Base-by-base conservation (phyloP, 2,888 invertebrate species). In the Phytoseiulus persimilis region DNA sequence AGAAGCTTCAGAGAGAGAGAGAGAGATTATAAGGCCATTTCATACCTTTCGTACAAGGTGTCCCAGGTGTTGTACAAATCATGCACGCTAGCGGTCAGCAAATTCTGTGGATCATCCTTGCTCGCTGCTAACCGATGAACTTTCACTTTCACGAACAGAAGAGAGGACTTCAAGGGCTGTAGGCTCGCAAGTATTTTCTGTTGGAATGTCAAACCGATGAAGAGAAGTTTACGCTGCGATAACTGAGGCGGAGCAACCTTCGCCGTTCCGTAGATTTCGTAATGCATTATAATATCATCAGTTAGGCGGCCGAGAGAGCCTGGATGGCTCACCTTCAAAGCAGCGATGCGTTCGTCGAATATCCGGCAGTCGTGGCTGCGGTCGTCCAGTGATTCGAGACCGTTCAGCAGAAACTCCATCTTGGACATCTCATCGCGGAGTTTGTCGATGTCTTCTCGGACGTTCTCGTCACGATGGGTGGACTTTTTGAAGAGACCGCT, bases 1-100 rank as follows among this genome's bases (percentile, higher is more conserved):
- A n/a, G n/a, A n/a, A n/a, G n/a, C n/a, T 39, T 39, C 39, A 3
- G 39, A 9, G 39, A 87, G 91, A 91, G 31, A 92, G 90, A 31
- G 90, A 90, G 89, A 6, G 39, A 39, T 39, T 65, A 14, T 65
- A 23, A 65, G 18, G 2, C 28, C 1, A 65, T 83, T 90, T 93
- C 93, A 94, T 92, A 95, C 96, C 95, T 94, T 92, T 95, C 94
- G 92, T 95, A 94, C 9, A 95, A 94, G 90, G 95, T 95, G 91
- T 95, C 95, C 95, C 95, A 95, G 31, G 95, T 94, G 11, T 95
- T 94, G 91, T 95, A 94, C 91, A 96, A 93, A 89, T 95, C 94
- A 45, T 95, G 94, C 90, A 96, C 94, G 90, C 95, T 95, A 39
- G 94, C 94, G 91, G 95, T 95, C 91, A 96, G 93, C 0, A 94